Base-by-base conservation (phyloP, 2,797 vertebrate species). In the Amblyraja radiata region DNA sequence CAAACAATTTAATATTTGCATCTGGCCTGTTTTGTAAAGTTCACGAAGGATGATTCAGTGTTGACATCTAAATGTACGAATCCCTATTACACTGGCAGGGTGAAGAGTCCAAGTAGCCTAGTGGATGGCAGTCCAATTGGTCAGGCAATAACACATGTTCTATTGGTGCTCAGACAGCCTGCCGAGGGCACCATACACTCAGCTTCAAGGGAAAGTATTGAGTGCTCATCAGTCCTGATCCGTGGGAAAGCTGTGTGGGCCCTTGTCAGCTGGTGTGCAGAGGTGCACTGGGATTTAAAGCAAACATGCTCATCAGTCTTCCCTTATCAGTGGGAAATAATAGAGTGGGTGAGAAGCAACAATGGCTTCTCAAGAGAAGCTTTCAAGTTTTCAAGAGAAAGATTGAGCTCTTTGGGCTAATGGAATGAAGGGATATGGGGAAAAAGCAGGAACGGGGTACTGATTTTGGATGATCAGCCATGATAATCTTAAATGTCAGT, bases 171-270 rank as follows among this genome's bases (percentile, higher is more conserved):
- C 84, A 88, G 84, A 36, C 63, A 36, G 36, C 1, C 84, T 68
- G n/a, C 16, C 1, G 3, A 32, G 61, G 14, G n/a, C 1, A 88
- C 61, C n/a, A 36, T 88, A 63, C 32, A 61, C 63, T 68, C n/a
- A 68, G 61, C 61, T n/a, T 68, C 13, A 7, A 68, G 84, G 84
- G 28, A 88, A 65, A 68, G 61, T 32, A 32, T 61, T 68, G 84
- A 14, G n/a, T 36, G n/a, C 63, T 36, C 84, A 68, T 68, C 84
- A 36, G n/a, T 36, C 84, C n/a, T 88, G 16, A n/a, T 83, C 32
- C 84, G 36, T 88, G 84, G 61, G 84, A 88, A 88, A 88, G n/a
- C 84, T 32, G 61, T 63, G 84, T 88, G 84, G 84, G 84, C 32
- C 84, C 13, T 21, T 18, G 6, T 88, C 84, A 88, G 61, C 61